Evolutionary conservation across 2,113 vertebrate genomes (phyloP).

Genomic region (Suricata suricatta): DNA sequence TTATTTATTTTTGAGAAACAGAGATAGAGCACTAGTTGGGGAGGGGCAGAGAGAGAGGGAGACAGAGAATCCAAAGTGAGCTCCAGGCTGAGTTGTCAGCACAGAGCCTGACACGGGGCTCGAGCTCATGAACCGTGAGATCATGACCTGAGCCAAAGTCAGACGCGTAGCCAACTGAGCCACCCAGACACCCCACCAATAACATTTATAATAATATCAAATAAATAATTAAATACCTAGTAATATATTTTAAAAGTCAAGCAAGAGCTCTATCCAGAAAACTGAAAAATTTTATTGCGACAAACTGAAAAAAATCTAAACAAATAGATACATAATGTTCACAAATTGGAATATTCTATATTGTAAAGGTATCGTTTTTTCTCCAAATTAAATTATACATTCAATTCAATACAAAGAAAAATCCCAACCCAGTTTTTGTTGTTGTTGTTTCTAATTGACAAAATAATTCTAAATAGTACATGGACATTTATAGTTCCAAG

Average conservation of each 20-base stretch:
- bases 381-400: background rate
- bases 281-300: background rate
- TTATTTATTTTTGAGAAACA: too few species aligned
- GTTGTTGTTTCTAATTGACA: background rate
- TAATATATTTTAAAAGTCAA: background rate
- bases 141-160: too few species aligned
- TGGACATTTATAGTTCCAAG: background rate
- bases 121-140: too few species aligned
- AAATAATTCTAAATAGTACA: background rate
- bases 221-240: slow-evolving; percentile 11
- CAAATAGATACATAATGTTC: background rate
- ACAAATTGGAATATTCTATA: background rate
- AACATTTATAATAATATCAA: background rate
- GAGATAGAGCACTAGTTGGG: too few species aligned
- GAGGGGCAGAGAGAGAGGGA: too few species aligned
- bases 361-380: background rate
- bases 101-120: too few species aligned
- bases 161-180: too few species aligned
- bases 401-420: background rate
- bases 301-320: background rate
- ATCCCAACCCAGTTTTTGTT: background rate
- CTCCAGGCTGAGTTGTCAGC: too few species aligned
- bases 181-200: background rate
- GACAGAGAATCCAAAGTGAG: too few species aligned
- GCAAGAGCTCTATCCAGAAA: background rate